These are phyloP conservation scores for Mixornis gularis DNA, from an alignment of 2,113 vertebrate species.

Conservation along the genomic window DNA sequence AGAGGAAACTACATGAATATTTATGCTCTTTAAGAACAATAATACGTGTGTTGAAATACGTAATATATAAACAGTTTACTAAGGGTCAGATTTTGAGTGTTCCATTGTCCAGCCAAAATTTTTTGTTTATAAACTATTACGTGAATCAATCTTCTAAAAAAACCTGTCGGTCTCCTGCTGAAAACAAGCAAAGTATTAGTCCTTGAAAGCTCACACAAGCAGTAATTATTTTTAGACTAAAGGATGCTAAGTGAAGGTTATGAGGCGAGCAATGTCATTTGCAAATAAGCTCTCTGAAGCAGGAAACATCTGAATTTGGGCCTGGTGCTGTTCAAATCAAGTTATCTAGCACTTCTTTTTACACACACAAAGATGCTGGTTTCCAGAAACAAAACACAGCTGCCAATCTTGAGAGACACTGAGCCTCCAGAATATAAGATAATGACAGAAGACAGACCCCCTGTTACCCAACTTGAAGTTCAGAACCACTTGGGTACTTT, in stretches of 20 bases:
- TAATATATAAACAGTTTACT: neutral
- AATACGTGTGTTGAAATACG: neutral
- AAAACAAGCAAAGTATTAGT: neutral
- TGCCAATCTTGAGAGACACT: neutral
- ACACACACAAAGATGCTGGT: neutral
- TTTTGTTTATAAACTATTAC: neutral
- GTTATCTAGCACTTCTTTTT: neutral
- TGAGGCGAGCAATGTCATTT: neutral
- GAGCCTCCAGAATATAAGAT: neutral
- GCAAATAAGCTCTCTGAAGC: neutral
- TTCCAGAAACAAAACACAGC: neutral
- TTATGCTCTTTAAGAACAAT: neutral
- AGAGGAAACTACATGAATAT: neutral
- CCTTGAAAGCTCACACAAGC: neutral
- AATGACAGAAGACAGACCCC: neutral
- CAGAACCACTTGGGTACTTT: neutral
- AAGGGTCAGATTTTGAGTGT: neutral
- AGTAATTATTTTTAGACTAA: slow-evolving; percentile 23
- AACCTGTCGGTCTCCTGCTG: neutral
- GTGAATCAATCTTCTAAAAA: neutral
- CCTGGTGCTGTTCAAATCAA: neutral
- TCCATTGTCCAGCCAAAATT: neutral
- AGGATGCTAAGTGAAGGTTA: neutral
- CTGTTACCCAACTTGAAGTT: neutral
- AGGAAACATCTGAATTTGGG: neutral